Percentiles rank a stretch among this genome's conserved stretches.
Conservation (phyloP, 2,113 vertebrate species). For the Oxyura jamaicensis region DNA sequence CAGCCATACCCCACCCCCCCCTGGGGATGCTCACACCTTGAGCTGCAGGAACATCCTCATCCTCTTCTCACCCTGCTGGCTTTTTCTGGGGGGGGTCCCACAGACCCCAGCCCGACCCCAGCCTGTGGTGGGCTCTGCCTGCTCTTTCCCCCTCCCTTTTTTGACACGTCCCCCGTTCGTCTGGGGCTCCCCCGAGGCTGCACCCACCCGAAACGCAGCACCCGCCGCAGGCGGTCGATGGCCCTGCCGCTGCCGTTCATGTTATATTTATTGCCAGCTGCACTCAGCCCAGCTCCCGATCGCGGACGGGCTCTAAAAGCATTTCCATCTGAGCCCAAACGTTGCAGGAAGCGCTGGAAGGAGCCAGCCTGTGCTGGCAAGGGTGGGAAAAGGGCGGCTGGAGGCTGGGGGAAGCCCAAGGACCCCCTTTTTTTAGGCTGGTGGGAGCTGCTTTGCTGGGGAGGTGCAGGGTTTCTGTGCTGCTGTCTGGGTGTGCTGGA, state of each 20-base stretch:
- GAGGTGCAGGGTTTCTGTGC: fast-evolving
- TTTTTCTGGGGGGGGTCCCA: neutral
- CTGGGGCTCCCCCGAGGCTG: no score
- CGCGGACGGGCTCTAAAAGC: conserved; percentile 19
- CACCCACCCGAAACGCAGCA: neutral
- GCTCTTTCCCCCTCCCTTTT: neutral
- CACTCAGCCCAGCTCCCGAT: conserved; percentile 38
- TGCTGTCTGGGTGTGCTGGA: fast-evolving
- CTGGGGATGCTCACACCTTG: neutral
- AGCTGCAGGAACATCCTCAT: neutral
- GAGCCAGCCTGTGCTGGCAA: neutral
- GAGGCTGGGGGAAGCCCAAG: neutral
- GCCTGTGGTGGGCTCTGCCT: no score
- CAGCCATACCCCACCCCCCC: neutral
- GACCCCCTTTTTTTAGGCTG: neutral
- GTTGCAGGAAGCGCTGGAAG: conserved; percentile 3
- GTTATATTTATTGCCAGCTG: conserved; percentile 57
- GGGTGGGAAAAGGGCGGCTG: fast-evolving
- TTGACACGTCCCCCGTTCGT: fast-evolving
- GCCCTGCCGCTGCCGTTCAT: neutral
- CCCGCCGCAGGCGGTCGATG: neutral
- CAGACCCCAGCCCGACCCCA: neutral
- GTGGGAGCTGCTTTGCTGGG: neutral
- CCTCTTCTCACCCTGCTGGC: no score
- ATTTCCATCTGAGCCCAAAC: conserved; percentile 34